Base-by-base conservation (phyloP, 2,113 vertebrate species). In the Heteronetta atricapilla region DNA sequence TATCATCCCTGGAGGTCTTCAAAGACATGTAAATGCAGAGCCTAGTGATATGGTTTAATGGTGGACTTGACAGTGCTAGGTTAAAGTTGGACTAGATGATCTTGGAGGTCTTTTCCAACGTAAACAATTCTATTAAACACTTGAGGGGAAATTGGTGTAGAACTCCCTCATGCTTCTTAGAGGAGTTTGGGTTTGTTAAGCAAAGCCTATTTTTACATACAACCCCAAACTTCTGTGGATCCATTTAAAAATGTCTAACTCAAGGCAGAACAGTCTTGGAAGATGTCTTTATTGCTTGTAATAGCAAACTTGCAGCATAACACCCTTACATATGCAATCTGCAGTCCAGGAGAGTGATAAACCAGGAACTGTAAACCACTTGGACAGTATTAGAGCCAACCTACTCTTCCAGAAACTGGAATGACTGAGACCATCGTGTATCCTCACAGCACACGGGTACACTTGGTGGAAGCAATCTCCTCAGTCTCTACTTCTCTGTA, bases 391-490 rank as follows among this genome's bases (percentile, higher is more conserved):
- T 42, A 59, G 34, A 83, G 33, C 34, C n/a, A 60, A 33, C 12
- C 28, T 13, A 3, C 25, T 3, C 62, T 62, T 66, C 56, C 46
- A 66, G 69, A 86, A 86, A 20, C 8, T 17, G 8, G 15, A 53
- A 19, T 33, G 7, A 33, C n/a, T 42, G 22, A 56, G 40, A 79
- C 46, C 34, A 5, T 40, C 8, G 16, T 42, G 40, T 40, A 56
- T 29, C 22, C 25, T 56, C 46, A 40, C 18, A 2, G 0, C 21
- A 38, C 29, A 16, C 1, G 1, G 17, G 12, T 22, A 56, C n/a
- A 34, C 23, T 3, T 74, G 56, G 75, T 40, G 19, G 31, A 46
- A 62, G 38, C 48, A 76, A 25, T 14, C 5, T 34, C 31, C 31
- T 91, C 52, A 50, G 31, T 21, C 48, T 82, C 48, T 50, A 18